Base-by-base conservation (phyloP, 1,140 invertebrate genomes). In the Micrasema longulum region DNA sequence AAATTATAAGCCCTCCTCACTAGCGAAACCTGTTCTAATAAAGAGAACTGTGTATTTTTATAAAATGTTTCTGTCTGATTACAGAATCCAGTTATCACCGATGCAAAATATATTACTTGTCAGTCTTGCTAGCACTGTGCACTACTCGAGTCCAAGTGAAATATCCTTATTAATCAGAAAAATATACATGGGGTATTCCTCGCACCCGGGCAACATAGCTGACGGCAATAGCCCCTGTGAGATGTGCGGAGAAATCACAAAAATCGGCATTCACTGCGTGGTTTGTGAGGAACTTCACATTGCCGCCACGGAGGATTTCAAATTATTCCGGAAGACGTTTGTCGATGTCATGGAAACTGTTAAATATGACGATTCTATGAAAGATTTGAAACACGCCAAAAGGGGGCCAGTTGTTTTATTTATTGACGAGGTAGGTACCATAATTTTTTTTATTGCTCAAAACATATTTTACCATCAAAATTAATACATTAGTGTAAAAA, bases 381-480 rank as follows among this genome's bases (percentile, higher is more conserved):
- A 77, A 5, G 57, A 66, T 20, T 77, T 89, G 45, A 81, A 80
- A 73, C 79, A 79, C 63, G 81, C 81, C 2, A 87, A 84, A 74
- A 79, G 89, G 36, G 84, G 89, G 79, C 87, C 88, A 22, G 81
- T 91, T 48, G 83, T 91, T 73, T 79, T 91, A 53, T 88, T 91
- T 71, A 76, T 91, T 4, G 90, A 91, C 79, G 89, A 91, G 78
- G 89, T 90, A 65, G n/a, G n/a, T n/a, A n/a, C n/a, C n/a, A n/a
- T n/a, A n/a, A 65, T 70, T 66, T 65, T 52, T 52, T 52, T 52
- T 23, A 20, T 1, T 52, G 22, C 35, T 50, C 12, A 20, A n/a
- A n/a, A n/a, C n/a, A n/a, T n/a, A n/a, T n/a, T n/a, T n/a, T n/a
- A n/a, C n/a, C n/a, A n/a, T n/a, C n/a, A n/a, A n/a, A n/a, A n/a